Base-by-base conservation (phyloP, 2,797 vertebrate genomes). In the Microtus agrestis region DNA sequence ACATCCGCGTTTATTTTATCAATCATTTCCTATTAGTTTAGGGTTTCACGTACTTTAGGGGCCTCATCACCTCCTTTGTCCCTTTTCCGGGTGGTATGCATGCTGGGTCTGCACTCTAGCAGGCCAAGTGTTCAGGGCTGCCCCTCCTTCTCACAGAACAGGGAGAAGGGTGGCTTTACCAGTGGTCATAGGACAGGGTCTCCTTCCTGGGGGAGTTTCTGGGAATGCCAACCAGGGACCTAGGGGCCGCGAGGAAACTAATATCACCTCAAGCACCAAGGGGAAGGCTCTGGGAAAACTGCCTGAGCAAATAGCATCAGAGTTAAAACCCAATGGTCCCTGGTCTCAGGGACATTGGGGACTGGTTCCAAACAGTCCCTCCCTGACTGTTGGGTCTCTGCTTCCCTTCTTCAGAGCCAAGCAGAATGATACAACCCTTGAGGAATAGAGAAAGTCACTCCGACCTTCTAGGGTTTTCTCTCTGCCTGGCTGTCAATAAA, bases 141-240 rank as follows among this genome's bases (percentile, higher is more conserved):
- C 25, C 25, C 17, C 29, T 3, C 25, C 14, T 31, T 31, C 19
- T n/a, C 17, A 2, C 0, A 73, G 65, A 37, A 3, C 0, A 17
- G n/a, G 14, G 54, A 48, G 9, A 51, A 31, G 74, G 46, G 61
- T 9, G 37, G 76, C 74, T 86, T 93, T 91, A 17, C 46, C 1
- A 21, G 37, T 51, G 14, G 48, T 15, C 31, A 19, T 15, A 14
- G 1, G 0, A 19, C 10, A 48, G 25, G 3, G 11, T 40, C 48
- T 4, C 1, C 34, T 74, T 85, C 29, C 59, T 80, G 27, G 4
- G 3, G 59, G 46, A 90, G 29, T 56, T 63, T n/a, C 29, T 54
- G 8, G n/a, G n/a, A 46, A 63, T 65, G 43, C 13, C 40, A 29
- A 48, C 65, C 4, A 73, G 14, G 63, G 46, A 25, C 9, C 8